Percentiles rank a stretch among this genome's conserved stretches.
Conservation (phyloP, 2,888 invertebrate genomes). For the Cheilosia variabilis region DNA sequence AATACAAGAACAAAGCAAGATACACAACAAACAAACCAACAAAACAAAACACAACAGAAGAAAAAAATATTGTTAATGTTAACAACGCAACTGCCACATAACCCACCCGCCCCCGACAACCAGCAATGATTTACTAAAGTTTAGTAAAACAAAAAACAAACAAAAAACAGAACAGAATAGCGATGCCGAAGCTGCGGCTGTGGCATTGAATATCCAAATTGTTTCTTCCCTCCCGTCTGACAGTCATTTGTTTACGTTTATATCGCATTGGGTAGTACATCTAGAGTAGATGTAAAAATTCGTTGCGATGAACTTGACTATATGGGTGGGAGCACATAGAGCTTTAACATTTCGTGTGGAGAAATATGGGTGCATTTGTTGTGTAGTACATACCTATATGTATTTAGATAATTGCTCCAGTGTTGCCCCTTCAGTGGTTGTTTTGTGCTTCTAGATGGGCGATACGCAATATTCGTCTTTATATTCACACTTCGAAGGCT, state of each 20-base stretch:
- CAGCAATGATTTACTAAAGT: conserved; percentile 35
- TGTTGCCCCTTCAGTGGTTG: no score
- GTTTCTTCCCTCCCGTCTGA: not conserved
- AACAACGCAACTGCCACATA: not conserved
- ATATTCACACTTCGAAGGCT: no score
- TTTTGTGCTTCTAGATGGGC: no score
- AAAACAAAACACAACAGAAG: not conserved
- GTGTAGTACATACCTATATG: no score
- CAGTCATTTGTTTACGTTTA: conserved; percentile 11
- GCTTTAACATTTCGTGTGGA: no score
- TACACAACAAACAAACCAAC: not conserved
- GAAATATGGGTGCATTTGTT: no score
- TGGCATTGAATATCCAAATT: not conserved
- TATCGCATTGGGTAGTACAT: not conserved
- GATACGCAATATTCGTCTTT: no score
- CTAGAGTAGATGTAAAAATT: not conserved
- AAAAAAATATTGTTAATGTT: not conserved
- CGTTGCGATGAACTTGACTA: not conserved
- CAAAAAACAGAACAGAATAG: not conserved
- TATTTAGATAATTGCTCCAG: no score
- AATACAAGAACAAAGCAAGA: not conserved
- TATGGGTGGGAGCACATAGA: no score
- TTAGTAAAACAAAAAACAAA: not conserved
- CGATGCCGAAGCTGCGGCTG: not conserved
- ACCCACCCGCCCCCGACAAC: conserved; percentile 49